Conservation (phyloP, 64 coral and sea anemone species). For the Porites australiensis region DNA sequence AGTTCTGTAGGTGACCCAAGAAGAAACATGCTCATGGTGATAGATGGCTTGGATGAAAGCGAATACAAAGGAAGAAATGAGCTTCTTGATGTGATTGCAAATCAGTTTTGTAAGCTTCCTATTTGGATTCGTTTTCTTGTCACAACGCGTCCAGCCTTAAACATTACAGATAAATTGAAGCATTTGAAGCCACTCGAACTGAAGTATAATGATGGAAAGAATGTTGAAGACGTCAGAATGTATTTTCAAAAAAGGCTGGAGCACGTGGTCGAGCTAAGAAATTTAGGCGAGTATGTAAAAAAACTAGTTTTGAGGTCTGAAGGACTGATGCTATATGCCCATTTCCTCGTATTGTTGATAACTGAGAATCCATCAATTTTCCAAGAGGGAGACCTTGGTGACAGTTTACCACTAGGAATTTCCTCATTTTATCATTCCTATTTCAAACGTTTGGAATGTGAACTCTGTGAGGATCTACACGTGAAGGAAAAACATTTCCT, state of each 20-base stretch:
- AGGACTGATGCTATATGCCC: neutral
- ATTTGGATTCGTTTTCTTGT: conserved; percentile 28
- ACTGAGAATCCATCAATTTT: neutral
- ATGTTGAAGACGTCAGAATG: neutral
- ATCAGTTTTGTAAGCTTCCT: conserved; percentile 35
- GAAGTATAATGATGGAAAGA: neutral
- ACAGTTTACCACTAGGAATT: neutral
- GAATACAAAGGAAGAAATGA: conserved; percentile 6
- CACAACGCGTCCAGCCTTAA: conserved; percentile 40
- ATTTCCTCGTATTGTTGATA: neutral
- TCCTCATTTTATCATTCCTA: conserved; percentile 45
- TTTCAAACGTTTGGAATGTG: conserved; percentile 30
- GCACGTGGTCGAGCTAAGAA: neutral
- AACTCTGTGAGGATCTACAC: too few species aligned
- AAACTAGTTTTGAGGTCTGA: conserved; percentile 10
- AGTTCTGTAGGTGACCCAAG: neutral
- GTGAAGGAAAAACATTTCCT: too few species aligned
- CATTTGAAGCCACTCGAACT: neutral
- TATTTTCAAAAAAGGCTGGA: neutral
- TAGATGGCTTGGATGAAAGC: conserved; percentile 67
- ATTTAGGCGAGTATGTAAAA: neutral
- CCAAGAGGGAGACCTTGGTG: neutral
- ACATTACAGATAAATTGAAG: neutral
- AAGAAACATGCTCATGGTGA: conserved; percentile 20
- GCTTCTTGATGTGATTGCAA: neutral